Evolutionary conservation across 1,140 invertebrate genomes (phyloP).

Genomic region (Eubasilissa regina): DNA sequence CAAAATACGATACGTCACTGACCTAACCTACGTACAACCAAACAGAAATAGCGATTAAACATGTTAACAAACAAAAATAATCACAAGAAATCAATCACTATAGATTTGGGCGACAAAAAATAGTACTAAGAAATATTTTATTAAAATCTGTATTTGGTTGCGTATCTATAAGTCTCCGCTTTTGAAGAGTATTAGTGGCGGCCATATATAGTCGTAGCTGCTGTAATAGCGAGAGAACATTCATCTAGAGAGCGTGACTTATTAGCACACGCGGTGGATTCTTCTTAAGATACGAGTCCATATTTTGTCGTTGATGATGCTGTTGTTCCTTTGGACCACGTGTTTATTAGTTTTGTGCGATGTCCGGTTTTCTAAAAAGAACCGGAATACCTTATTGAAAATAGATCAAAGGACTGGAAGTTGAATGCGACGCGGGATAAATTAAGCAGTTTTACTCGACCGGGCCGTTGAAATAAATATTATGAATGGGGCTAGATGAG

Average conservation of each 20-base stretch:
- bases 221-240: constrained; percentile 24
- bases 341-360: constrained; percentile 23
- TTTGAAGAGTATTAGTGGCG: too few species aligned
- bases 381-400: constrained; percentile 27
- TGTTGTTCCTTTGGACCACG: neutral
- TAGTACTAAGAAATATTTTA: too few species aligned
- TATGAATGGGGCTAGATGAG: neutral
- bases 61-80: too few species aligned
- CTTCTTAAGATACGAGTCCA: neutral
- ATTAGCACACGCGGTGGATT: constrained; percentile 5
- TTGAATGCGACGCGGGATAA: neutral
- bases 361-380: constrained; percentile 28
- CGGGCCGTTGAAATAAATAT: neutral
- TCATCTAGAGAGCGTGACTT: neutral
- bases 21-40: too few species aligned
- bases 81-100: too few species aligned
- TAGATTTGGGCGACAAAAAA: too few species aligned
- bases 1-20: too few species aligned
- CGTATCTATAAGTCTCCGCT: too few species aligned
- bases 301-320: too few species aligned
- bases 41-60: too few species aligned
- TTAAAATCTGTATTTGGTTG: too few species aligned
- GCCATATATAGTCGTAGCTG: neutral
- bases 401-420: constrained; percentile 20
- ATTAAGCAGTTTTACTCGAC: constrained; percentile 2